These are phyloP conservation scores for Choristoneura fumiferana DNA, from an alignment of 1,140 invertebrate species.

Conservation along the genomic window DNA sequence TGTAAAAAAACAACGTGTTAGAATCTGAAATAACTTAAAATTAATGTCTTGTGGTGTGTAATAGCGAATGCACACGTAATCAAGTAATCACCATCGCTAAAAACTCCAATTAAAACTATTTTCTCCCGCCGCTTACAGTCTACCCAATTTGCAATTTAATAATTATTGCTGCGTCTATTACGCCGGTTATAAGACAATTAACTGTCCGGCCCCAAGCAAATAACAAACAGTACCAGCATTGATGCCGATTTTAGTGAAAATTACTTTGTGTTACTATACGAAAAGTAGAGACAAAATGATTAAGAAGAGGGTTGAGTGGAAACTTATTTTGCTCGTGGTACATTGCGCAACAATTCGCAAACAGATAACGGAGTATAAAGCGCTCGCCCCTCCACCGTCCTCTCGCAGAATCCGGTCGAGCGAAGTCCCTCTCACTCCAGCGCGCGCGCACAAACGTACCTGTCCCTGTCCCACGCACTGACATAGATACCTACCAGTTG, in stretches of 20 bases:
- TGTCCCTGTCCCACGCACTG: slow-evolving; percentile 51
- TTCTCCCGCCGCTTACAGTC: slow-evolving; percentile 53
- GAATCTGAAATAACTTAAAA: background rate
- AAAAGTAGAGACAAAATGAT: background rate
- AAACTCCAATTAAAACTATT: slow-evolving; percentile 29
- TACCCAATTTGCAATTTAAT: slow-evolving; percentile 44
- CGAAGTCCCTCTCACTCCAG: slow-evolving; percentile 43
- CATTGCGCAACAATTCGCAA: slow-evolving; percentile 74
- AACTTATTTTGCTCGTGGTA: slow-evolving; percentile 66
- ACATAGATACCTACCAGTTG: slow-evolving; percentile 63
- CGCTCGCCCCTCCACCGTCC: slow-evolving; percentile 66
- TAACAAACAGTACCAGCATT: slow-evolving; percentile 19
- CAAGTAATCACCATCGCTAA: slow-evolving; percentile 22
- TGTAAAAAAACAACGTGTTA: background rate
- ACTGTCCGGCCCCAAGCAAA: slow-evolving; percentile 22
- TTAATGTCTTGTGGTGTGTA: slow-evolving; percentile 30
- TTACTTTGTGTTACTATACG: slow-evolving; percentile 1
- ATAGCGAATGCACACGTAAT: slow-evolving; percentile 22
- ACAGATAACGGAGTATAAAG: slow-evolving; percentile 65
- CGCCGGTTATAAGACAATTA: slow-evolving; percentile 32
- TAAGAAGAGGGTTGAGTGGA: slow-evolving; percentile 26
- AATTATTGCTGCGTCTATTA: slow-evolving; percentile 42
- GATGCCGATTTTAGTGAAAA: slow-evolving; percentile 24
- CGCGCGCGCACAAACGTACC: slow-evolving; percentile 18
- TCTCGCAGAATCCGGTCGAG: slow-evolving; percentile 62